Conservation (phyloP, 2,797 vertebrate genomes). For the Characodon lateralis region DNA sequence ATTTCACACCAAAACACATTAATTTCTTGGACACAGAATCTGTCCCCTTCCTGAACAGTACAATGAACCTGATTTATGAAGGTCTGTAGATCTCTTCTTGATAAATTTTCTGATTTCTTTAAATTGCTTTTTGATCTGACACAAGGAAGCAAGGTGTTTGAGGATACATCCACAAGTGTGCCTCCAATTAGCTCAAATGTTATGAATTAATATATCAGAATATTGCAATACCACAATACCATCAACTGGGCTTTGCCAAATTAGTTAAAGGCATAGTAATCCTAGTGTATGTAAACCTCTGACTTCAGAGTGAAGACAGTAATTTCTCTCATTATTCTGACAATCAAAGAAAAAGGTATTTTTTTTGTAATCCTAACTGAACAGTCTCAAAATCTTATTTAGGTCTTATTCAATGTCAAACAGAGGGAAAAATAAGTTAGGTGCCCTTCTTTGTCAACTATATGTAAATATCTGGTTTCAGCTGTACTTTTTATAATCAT, state of each 20-base stretch:
- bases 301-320: background rate
- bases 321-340: background rate
- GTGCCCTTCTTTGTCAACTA: background rate
- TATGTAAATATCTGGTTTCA: background rate
- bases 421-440: background rate
- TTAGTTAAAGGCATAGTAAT: background rate
- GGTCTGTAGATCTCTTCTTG: background rate
- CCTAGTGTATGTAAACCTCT: background rate
- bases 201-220: background rate
- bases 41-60: background rate
- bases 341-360: background rate
- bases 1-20: background rate
- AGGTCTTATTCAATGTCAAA: background rate
- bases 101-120: background rate
- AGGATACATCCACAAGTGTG: background rate
- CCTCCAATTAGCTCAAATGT: background rate
- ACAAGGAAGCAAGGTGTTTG: background rate
- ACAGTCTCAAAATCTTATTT: too few relatives aligned
- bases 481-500: background rate
- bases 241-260: background rate
- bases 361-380: background rate
- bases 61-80: background rate
- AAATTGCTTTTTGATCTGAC: background rate
- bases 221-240: background rate
- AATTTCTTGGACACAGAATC: background rate